A percentile compares a stretch with the other conserved stretches of the same genome.
These are phyloP conservation scores for Pyrgus malvae DNA, from an alignment of 2,888 invertebrate genomes.

Conservation along the genomic window DNA sequence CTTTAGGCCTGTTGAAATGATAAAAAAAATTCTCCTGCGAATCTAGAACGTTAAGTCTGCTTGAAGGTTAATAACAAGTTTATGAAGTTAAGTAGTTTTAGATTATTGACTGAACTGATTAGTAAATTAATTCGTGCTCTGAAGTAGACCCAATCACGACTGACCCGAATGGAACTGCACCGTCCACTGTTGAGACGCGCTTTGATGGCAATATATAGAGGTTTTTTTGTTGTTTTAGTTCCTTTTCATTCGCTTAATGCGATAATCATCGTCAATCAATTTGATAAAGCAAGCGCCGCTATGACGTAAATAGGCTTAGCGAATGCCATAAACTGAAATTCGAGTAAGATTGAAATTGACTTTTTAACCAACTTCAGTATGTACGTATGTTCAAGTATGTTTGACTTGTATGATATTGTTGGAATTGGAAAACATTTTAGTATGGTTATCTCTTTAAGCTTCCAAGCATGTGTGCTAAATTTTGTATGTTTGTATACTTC, in stretches of 20 bases:
- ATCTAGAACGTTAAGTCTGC: no score
- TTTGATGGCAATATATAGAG: conserved; percentile 26
- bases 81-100: no score
- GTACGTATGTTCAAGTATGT: no score
- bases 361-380: no score
- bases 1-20: no score
- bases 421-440: no score
- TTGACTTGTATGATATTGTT: no score
- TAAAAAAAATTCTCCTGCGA: no score
- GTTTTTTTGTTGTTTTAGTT: conserved; percentile 31
- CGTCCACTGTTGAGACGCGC: conserved; percentile 28
- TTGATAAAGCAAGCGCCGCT: conserved; percentile 22
- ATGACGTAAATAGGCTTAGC: conserved; percentile 15
- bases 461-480: no score
- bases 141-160: not conserved
- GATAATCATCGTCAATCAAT: conserved; percentile 33
- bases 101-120: not conserved
- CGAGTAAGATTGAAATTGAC: not conserved
- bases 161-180: conserved; percentile 10
- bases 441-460: no score
- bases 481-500: no score
- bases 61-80: no score
- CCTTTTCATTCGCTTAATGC: conserved; percentile 34
- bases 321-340: not conserved
- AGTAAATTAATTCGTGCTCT: not conserved